phyloP scores from a whole-genome alignment of 2,797 vertebrate genomes.

The Microctenopoma lineatum region DNA sequence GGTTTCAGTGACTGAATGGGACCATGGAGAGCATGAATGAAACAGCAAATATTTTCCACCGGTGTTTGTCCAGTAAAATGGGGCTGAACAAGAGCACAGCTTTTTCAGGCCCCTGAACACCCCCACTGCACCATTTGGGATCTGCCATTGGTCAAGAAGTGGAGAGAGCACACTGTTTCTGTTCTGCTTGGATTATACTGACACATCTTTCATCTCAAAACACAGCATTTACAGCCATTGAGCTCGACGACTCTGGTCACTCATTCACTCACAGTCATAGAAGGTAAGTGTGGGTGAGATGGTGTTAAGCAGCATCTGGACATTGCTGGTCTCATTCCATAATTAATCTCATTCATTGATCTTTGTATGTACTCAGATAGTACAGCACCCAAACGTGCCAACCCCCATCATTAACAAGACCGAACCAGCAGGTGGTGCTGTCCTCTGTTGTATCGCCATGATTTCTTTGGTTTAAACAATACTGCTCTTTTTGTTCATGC shows the following conservation, averaged over 20 bases:
- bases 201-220: conserved; percentile 21
- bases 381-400: not conserved
- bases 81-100: not conserved
- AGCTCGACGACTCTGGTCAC: conserved; percentile 7
- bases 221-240: conserved; percentile 18
- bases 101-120: not conserved
- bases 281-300: conserved; percentile 20
- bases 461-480: conserved; percentile 39
- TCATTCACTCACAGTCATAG: conserved; percentile 25
- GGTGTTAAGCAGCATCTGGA: conserved; percentile 26
- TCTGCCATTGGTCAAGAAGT: conserved; percentile 9
- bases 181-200: not conserved
- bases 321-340: conserved; percentile 22
- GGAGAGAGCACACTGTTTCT: not conserved
- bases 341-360: conserved; percentile 31
- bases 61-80: conserved; percentile 9
- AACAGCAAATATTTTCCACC: conserved; percentile 19
- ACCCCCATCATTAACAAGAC: conserved; percentile 40
- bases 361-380: not conserved
- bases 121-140: not conserved
- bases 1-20: conserved; percentile 42
- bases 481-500: conserved; percentile 13
- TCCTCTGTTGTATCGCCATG: conserved; percentile 70
- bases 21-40: conserved; percentile 22
- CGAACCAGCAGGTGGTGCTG: conserved; percentile 85